These are phyloP conservation scores for Dexiosoma caninum DNA, from an alignment of 2,888 invertebrate species.

Conservation along the genomic window DNA sequence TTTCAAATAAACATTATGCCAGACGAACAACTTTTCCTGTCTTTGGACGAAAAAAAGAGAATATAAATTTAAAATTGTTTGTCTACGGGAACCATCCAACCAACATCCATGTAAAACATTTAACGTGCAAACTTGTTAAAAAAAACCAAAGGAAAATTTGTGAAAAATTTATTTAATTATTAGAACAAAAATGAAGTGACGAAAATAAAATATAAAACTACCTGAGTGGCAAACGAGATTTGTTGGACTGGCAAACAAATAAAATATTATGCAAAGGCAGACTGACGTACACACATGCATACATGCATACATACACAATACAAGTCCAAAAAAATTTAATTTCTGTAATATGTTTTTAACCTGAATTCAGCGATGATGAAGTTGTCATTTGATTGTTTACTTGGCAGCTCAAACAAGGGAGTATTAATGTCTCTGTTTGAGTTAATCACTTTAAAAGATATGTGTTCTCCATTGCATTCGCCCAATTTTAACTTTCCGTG, in stretches of 20 bases:
- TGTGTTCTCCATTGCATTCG: too few species aligned
- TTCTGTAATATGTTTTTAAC: not conserved
- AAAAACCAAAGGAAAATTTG: conserved; percentile 21
- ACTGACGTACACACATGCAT: not conserved
- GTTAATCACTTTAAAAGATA: too few species aligned
- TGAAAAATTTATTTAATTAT: conserved; percentile 45
- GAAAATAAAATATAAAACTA: conserved; percentile 32
- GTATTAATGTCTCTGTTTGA: too few species aligned
- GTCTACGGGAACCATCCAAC: not conserved
- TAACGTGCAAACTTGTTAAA: conserved; percentile 1
- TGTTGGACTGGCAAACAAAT: conserved; percentile 37
- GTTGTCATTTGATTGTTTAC: too few species aligned
- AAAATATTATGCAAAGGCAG: not conserved
- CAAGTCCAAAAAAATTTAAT: not conserved
- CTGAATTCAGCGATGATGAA: too few species aligned
- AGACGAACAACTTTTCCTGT: not conserved
- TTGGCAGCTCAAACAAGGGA: too few species aligned
- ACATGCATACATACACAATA: too few species aligned
- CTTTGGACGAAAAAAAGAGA: not conserved
- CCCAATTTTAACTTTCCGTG: too few species aligned
- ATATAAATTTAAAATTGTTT: not conserved
- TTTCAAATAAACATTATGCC: not conserved
- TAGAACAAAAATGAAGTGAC: conserved; percentile 36
- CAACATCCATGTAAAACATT: conserved; percentile 1
- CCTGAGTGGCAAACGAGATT: conserved; percentile 44